Conservation (phyloP, 2,888 invertebrate species). For the Choristoneura rosaceana region DNA sequence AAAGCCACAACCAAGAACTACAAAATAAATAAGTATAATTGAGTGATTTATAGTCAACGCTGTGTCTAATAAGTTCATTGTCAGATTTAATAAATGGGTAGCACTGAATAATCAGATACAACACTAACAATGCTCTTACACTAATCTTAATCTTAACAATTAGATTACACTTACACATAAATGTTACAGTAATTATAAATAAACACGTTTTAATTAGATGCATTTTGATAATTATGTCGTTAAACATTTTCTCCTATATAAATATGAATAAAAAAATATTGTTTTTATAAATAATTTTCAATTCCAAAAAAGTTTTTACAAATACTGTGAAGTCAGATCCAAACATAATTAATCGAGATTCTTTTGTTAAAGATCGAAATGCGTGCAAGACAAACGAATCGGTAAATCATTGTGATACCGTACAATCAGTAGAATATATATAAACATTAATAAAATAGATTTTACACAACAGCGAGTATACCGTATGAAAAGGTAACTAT, state of each 20-base stretch:
- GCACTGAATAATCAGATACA: slow-evolving; percentile 44
- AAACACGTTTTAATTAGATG: slow-evolving; percentile 49
- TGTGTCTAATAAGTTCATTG: slow-evolving; percentile 48
- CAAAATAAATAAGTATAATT: slow-evolving; percentile 44
- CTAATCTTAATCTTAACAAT: slow-evolving; percentile 47
- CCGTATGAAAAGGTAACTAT: slow-evolving; percentile 69
- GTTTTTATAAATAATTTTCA: slow-evolving; percentile 68
- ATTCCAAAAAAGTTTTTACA: slow-evolving; percentile 68
- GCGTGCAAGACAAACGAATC: slow-evolving; percentile 45
- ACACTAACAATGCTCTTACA: slow-evolving; percentile 49
- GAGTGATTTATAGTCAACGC: slow-evolving; percentile 41
- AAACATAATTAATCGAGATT: slow-evolving; percentile 60
- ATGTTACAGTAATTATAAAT: slow-evolving; percentile 51
- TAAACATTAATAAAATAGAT: slow-evolving; percentile 69
- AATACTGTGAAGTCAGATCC: slow-evolving; percentile 51
- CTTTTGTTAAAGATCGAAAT: slow-evolving; percentile 52
- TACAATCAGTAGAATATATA: slow-evolving; percentile 50
- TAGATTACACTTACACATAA: slow-evolving; percentile 50
- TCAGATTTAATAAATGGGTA: slow-evolving; percentile 43
- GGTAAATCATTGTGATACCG: slow-evolving; percentile 40
- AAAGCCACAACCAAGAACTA: slow-evolving; percentile 65
- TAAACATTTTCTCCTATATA: slow-evolving; percentile 60
- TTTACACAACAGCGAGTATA: slow-evolving; percentile 60
- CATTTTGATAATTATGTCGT: slow-evolving; percentile 52
- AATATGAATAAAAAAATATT: slow-evolving; percentile 77